A percentile compares a stretch with the other conserved stretches of the same genome.
Conservation (phyloP, 1,140 invertebrate species). For the Papilio machaon region DNA sequence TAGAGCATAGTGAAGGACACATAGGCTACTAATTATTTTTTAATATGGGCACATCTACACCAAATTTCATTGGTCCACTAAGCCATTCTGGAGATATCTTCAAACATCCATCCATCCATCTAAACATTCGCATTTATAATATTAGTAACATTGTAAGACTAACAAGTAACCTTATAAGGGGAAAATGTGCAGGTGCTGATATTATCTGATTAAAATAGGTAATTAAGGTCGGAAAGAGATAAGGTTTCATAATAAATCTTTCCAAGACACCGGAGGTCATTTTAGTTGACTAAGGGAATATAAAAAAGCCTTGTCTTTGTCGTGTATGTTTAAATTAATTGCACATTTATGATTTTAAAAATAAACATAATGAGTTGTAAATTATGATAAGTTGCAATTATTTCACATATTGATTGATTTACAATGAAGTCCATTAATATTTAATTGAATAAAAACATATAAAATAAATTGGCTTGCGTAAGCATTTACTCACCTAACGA, state of each 20-base stretch:
- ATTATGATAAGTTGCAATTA: neutral
- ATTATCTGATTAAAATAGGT: no score
- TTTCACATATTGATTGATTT: neutral
- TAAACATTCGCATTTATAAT: no score
- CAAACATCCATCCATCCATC: no score
- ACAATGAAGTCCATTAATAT: neutral
- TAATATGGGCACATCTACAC: no score
- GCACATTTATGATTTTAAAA: neutral
- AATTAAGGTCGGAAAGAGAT: no score
- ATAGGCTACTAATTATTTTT: no score
- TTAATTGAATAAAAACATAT: slow-evolving; percentile 32
- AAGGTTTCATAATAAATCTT: neutral
- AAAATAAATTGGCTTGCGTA: slow-evolving; percentile 45
- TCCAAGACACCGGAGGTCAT: neutral
- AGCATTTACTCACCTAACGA: slow-evolving; percentile 31
- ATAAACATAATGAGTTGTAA: neutral
- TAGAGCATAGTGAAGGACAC: no score
- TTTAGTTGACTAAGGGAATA: slow-evolving; percentile 13
- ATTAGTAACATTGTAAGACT: no score
- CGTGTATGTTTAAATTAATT: neutral
- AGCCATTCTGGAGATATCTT: no score
- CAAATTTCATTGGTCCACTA: no score
- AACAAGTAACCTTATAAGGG: no score
- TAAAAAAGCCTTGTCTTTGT: neutral
- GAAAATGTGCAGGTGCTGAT: no score